These are phyloP conservation scores for Phycodurus eques DNA, from an alignment of 2,113 vertebrate genomes.

Conservation along the genomic window DNA sequence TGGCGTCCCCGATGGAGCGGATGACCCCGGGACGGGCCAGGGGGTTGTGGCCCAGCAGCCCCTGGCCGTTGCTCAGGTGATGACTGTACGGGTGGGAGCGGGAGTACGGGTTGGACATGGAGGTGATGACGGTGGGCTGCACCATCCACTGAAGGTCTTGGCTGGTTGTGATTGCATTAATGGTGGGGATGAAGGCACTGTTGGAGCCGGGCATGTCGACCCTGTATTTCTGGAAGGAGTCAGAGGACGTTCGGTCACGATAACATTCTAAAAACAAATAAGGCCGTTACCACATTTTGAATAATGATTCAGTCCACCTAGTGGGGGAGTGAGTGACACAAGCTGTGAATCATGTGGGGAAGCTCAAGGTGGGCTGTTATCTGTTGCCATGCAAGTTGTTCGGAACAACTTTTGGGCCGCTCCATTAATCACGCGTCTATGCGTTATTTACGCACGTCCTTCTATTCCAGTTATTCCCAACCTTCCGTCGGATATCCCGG, in stretches of 20 bases:
- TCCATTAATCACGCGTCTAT: background rate
- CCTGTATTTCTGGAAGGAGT: constrained; percentile 85
- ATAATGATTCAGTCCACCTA: constrained; percentile 57
- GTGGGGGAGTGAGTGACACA: constrained; percentile 60
- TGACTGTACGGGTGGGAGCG: constrained; percentile 91
- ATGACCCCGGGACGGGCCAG: constrained; percentile 92
- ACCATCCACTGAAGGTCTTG: constrained; percentile 99
- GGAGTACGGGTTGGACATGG: constrained; percentile 95
- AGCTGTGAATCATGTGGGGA: constrained; percentile 69
- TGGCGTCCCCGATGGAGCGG: constrained; percentile 91
- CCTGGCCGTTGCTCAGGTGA: constrained; percentile 81
- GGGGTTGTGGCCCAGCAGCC: constrained; percentile 83
- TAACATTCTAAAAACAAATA: too few species aligned
- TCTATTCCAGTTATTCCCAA: constrained; percentile 52
- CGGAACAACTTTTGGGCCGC: background rate
- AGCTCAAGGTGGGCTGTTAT: constrained; percentile 59
- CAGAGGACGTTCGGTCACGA: background rate
- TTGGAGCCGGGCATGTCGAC: constrained; percentile 98
- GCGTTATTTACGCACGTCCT: constrained; percentile 55
- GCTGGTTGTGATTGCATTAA: constrained; percentile 99
- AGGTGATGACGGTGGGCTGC: constrained; percentile 98
- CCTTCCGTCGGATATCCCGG: constrained; percentile 68
- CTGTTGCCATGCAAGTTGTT: background rate
- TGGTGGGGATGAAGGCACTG: constrained; percentile 97
- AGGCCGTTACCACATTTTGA: too few species aligned